Evolutionary conservation across 1,140 invertebrate species (phyloP).

Genomic region (Aethina tumida): DNA sequence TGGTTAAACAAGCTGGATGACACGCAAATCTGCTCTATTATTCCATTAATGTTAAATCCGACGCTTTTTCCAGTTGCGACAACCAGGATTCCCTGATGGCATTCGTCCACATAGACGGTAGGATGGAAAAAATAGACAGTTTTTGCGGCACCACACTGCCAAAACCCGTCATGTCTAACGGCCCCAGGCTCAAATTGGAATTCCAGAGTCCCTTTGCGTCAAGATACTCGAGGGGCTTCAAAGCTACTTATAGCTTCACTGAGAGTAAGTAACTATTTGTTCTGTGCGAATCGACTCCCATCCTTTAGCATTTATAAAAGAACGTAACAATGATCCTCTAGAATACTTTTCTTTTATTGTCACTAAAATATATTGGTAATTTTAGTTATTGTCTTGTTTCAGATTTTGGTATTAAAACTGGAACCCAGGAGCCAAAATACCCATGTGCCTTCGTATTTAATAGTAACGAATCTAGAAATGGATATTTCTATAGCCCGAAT

Average conservation of each 20-base stretch:
- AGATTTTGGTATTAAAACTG: constrained; percentile 75
- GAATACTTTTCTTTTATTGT: too few relatives aligned
- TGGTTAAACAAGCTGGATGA: too few relatives aligned
- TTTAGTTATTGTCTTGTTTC: too few relatives aligned
- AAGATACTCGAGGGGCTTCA: constrained; percentile 69
- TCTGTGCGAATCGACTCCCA: too few relatives aligned
- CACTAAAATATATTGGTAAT: too few relatives aligned
- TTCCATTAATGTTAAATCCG: too few relatives aligned
- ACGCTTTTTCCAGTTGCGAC: constrained; percentile 57
- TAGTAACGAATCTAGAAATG: constrained; percentile 65
- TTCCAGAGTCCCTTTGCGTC: constrained; percentile 64
- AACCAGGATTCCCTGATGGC: constrained; percentile 66
- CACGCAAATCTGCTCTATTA: too few relatives aligned
- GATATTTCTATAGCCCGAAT: constrained; percentile 84
- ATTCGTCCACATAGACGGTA: constrained; percentile 66
- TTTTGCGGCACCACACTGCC: constrained; percentile 72
- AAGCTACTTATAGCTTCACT: constrained; percentile 76
- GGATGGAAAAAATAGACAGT: constrained; percentile 69
- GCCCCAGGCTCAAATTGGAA: constrained; percentile 69
- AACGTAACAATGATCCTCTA: too few relatives aligned
- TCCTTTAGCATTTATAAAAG: too few relatives aligned
- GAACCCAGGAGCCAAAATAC: constrained; percentile 57
- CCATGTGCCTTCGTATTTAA: constrained; percentile 77
- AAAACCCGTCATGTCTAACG: constrained; percentile 82
- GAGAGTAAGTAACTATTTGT: constrained; percentile 59